Evolutionary conservation across 2,113 vertebrate genomes (phyloP), one percentile per base, ranked within the genome.

Genomic region (Hemichromis elongatus): DNA sequence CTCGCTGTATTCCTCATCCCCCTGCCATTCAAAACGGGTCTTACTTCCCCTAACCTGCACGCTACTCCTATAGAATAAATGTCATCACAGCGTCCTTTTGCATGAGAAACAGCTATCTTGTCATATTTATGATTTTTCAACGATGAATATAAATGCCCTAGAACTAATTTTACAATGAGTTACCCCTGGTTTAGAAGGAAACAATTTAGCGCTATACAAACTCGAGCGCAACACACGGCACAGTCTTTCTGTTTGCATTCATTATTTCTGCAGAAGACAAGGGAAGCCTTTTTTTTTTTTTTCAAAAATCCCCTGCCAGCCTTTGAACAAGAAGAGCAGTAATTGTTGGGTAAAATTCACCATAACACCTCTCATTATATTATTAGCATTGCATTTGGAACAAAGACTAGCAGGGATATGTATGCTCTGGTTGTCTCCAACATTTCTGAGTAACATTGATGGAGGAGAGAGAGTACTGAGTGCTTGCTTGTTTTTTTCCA

Each of bases 331-430:
- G 77, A 82, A 54, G 57, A 35, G 35, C 42, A 53, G 79, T 87
- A 90, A 91, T 89, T 92, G 75, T 28, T 28, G 63, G 12, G 52
- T 77, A 82, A 90, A 87, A 82, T 89, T 56, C 56, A 52, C 83
- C 82, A 35, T 83, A 68, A 45, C 40, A 83, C 19, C 63, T 61
- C 50, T 85, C 75, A 86, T 90, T 86, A 83, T 55, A 70, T 86
- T 79, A 79, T 91, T 90, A 90, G 78, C 84, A 75, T 79, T 63
- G 81, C 86, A 85, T 93, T 86, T 83, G 35, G 79, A 89, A 77
- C 84, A 81, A 84, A 89, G 28, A 66, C 63, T n/a, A 55, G 54
- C 53, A 14, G 77, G 11, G 7, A 57, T 80, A 70, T 70, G 33
- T 75, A 35, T 79, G 33, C 37, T 75, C 30, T 28, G n/a, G 83